Base-by-base conservation (phyloP, 2,888 invertebrate genomes). In the Monopis laevigella region DNA sequence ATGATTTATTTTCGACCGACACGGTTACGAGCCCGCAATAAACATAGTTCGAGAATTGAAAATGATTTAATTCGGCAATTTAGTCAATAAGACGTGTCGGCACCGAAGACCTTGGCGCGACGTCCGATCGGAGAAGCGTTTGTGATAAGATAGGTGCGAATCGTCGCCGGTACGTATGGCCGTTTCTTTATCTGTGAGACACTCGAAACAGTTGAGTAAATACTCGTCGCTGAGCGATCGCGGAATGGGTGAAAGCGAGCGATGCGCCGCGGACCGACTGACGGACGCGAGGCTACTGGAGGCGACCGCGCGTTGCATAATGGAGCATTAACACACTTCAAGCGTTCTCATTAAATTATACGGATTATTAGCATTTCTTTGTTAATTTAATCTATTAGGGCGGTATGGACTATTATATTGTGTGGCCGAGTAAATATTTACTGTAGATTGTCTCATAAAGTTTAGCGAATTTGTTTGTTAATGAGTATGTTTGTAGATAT, bases 1-100 rank as follows among this genome's bases (percentile, higher is more conserved):
- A 4, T n/a, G 16, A 11, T 77, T 78, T 77, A 77, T 80, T 80
- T n/a, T 62, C 54, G 74, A 62, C 62, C 66, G 56, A 59, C 70
- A 60, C 77, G 74, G 74, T 75, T 69, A 78, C 77, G 75, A 75
- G 66, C 75, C 75, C 75, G 74, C 71, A 67, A 70, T 72, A 70
- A 70, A 64, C 77, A 73, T 73, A 69, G 69, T 13, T 12, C 19
- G 14, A 14, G 11, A 6, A 30, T 30, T 30, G 12, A 14, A 3
- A 5, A 30, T 17, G 32, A 13, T 16, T 32, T 16, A n/a, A 16
- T 14, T 29, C 19, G 11, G 29, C 40, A 29, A 75, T 73, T 74
- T 73, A 70, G 66, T 68, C 67, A 70, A 75, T 74, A 74, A 70
- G 43, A 77, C 73, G 71, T 67, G 75, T 71, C 72, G 70, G 56